Evolutionary conservation across 2,888 invertebrate genomes (phyloP).

Genomic region (Gerris lacustris): DNA sequence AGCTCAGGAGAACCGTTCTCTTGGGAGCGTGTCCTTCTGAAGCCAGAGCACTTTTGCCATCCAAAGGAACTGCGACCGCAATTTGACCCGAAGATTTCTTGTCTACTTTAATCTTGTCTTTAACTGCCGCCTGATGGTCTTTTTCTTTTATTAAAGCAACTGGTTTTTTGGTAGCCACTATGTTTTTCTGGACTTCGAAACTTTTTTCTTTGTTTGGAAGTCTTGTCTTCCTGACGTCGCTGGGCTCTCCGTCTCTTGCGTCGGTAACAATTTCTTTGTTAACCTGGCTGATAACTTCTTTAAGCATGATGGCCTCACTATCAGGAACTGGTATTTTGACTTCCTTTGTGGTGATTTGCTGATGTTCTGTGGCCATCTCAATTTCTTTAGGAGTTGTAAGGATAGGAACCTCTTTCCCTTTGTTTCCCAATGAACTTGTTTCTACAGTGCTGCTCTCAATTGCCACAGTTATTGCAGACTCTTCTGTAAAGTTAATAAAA

Average conservation of each 20-base stretch:
- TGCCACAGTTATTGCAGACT: not conserved
- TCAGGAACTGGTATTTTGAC: slow-evolving; percentile 1
- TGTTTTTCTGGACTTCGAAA: not conserved
- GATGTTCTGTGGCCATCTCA: not conserved
- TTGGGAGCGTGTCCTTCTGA: slow-evolving; percentile 13
- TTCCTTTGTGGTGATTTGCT: not conserved
- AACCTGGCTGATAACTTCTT: not conserved
- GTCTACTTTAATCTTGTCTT: not conserved
- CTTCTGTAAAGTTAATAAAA: not conserved
- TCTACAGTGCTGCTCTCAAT: not conserved
- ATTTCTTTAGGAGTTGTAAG: not conserved
- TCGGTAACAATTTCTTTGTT: not conserved
- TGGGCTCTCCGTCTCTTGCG: not conserved
- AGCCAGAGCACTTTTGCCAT: not conserved
- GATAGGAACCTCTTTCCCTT: not conserved
- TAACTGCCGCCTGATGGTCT: not conserved
- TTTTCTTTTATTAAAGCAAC: not conserved
- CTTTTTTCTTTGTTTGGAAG: slow-evolving; percentile 4
- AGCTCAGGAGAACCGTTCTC: slow-evolving; percentile 19
- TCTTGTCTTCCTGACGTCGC: slow-evolving; percentile 1
- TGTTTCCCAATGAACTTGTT: not conserved
- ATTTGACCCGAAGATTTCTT: not conserved
- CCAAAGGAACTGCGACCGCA: not conserved
- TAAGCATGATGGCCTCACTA: slow-evolving; percentile 2
- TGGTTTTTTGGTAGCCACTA: not conserved